Conservation (phyloP, 2,888 invertebrate genomes). For the Lycophotia porphyrea region DNA sequence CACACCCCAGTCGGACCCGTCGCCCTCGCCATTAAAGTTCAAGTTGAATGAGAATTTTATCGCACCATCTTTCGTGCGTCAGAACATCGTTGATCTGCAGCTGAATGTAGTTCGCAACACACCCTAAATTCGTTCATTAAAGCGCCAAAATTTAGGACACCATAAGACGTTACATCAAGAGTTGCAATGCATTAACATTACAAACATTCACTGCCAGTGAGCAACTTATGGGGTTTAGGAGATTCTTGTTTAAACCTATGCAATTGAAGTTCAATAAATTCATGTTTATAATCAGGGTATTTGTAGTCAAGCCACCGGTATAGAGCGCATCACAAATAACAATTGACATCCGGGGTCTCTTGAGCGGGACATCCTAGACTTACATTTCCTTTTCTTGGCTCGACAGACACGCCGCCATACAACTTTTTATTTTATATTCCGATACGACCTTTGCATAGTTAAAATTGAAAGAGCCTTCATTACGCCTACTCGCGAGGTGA, state of each 20-base stretch:
- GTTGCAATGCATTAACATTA: background rate
- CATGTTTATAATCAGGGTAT: slow-evolving; percentile 10
- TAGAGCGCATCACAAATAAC: slow-evolving; percentile 39
- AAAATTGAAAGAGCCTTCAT: slow-evolving; percentile 70
- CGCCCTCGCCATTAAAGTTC: slow-evolving; percentile 5
- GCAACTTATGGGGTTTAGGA: background rate
- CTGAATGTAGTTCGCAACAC: background rate
- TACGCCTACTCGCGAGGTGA: slow-evolving; percentile 73
- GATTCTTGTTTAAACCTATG: background rate
- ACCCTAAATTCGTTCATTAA: slow-evolving; percentile 10
- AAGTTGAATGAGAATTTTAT: slow-evolving; percentile 41
- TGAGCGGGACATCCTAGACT: slow-evolving; percentile 38
- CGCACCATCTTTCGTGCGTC: slow-evolving; percentile 27
- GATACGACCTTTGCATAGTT: slow-evolving; percentile 53
- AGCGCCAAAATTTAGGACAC: background rate
- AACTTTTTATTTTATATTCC: slow-evolving; percentile 42
- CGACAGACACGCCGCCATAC: slow-evolving; percentile 12
- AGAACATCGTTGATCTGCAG: slow-evolving; percentile 10
- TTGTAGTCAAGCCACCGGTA: slow-evolving; percentile 15
- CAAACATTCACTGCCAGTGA: background rate
- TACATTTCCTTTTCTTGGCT: slow-evolving; percentile 26
- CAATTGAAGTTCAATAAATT: background rate
- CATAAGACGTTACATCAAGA: background rate
- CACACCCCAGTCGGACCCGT: slow-evolving; percentile 20
- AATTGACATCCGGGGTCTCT: slow-evolving; percentile 40